phyloP scores from a whole-genome alignment of 2,888 invertebrate species.

The Adela reaumurella region DNA sequence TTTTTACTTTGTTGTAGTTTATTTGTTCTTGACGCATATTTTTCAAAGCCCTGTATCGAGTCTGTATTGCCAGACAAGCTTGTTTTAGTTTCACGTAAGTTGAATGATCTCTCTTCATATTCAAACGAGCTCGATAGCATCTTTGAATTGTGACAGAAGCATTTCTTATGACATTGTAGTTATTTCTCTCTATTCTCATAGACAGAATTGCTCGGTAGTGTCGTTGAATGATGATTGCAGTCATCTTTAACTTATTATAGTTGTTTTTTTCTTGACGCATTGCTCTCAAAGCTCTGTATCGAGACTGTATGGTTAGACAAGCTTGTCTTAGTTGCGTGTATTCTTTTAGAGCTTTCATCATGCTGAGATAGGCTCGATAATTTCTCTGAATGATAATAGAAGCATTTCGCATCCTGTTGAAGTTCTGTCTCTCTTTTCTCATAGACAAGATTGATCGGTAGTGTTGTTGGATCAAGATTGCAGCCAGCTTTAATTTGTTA shows the following conservation, averaged over 20 bases:
- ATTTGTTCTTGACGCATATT: slow-evolving; percentile 27
- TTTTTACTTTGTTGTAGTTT: slow-evolving; percentile 14
- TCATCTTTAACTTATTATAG: slow-evolving; percentile 17
- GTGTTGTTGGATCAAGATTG: slow-evolving; percentile 23
- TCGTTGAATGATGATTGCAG: slow-evolving; percentile 26
- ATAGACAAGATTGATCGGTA: slow-evolving; percentile 19
- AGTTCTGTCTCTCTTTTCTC: not conserved
- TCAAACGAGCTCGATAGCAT: slow-evolving; percentile 24
- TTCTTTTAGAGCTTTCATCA: slow-evolving; percentile 15
- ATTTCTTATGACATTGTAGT: slow-evolving; percentile 15
- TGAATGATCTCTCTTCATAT: slow-evolving; percentile 15
- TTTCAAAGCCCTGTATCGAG: slow-evolving; percentile 31
- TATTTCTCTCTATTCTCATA: slow-evolving; percentile 17
- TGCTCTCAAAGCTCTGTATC: slow-evolving; percentile 31
- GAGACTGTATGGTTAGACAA: slow-evolving; percentile 26
- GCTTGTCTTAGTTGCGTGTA: slow-evolving; percentile 18
- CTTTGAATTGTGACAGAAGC: slow-evolving; percentile 19
- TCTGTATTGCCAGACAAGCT: slow-evolving; percentile 28
- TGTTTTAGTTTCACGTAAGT: slow-evolving; percentile 16
- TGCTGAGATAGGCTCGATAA: slow-evolving; percentile 15
- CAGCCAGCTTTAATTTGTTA: slow-evolving; percentile 20
- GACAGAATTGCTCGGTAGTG: slow-evolving; percentile 20
- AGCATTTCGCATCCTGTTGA: too few species aligned
- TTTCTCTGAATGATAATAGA: too few species aligned
- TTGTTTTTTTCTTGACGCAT: slow-evolving; percentile 27